Evolutionary conservation across 2,113 vertebrate species (phyloP), one percentile per base, ranked within the genome.

Genomic region (Hypocryptadius cinnamomeus): DNA sequence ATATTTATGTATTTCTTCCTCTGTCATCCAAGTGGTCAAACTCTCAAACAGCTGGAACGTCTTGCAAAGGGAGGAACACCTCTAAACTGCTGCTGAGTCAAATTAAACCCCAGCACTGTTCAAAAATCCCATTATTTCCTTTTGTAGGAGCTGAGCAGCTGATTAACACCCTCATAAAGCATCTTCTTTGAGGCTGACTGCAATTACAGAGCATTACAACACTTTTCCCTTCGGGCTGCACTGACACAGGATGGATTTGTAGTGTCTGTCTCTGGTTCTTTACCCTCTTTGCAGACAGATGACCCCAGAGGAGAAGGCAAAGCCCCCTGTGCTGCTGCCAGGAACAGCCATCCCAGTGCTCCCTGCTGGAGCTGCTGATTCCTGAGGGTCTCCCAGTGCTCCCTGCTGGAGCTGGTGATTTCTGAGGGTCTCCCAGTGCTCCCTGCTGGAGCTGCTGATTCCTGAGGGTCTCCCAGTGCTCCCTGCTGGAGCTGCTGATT

Each of bases 131-230:
- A 28, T 92, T 82, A 72, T 92, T 96, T 89, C 74, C 76, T 89
- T 93, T 42, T 48, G n/a, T n/a, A 50, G 89, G 91, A 92, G 88
- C 74, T 40, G 77, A 89, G 79, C 86, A 61, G 95, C 68, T 93
- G 47, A 78, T 87, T 85, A 56, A 73, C 87, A 68, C 50, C 91
- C 48, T 80, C 92, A 40, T 42, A 53, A 76, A 69, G 47, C 22
- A 5, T 54, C 91, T 76, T 30, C 93, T 90, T 87, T 73, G 91
- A 95, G 79, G 81, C 72, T 73, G 71, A 24, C 66, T 73, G 14
- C 85, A 95, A 95, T 95, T 93, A 85, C 50, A 89, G 96, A 60
- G 74, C 2, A 61, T 51, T 54, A 24, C 11, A 79, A 51, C 18
- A 5, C 92, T 90, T 93, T 90, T 72, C 63, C 79, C 85, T 90